Percentiles rank a stretch among this genome's conserved stretches.
Conservation (phyloP, 2,113 vertebrate genomes). For the Panthera uncia region DNA sequence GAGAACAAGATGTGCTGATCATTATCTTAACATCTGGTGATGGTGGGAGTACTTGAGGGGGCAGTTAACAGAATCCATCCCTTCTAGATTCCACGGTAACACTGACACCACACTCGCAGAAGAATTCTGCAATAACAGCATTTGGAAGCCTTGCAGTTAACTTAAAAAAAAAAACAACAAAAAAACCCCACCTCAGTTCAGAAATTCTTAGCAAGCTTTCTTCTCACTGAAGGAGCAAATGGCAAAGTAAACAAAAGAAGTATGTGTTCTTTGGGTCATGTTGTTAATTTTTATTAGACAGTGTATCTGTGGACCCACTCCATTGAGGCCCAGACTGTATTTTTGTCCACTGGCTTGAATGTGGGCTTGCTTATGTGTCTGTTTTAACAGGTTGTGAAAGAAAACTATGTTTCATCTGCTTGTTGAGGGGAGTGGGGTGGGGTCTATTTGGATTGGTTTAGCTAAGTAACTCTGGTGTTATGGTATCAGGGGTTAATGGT, state of each 20-base stretch:
- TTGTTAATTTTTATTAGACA: not conserved
- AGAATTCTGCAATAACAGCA: not conserved
- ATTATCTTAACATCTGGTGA: conserved; percentile 20
- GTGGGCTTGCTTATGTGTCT: conserved; percentile 16
- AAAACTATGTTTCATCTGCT: not conserved
- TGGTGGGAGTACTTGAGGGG: not conserved
- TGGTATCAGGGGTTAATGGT: not conserved
- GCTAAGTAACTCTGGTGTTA: not conserved
- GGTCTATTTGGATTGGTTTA: not conserved
- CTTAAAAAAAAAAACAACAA: not conserved
- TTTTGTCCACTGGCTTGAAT: not conserved
- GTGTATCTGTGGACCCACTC: not conserved
- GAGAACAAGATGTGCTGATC: conserved; percentile 8
- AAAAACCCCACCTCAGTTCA: not conserved
- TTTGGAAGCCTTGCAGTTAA: not conserved
- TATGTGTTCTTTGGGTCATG: not conserved
- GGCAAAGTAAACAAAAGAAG: not conserved
- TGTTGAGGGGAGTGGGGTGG: not conserved
- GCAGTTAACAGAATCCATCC: not conserved
- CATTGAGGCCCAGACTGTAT: not conserved
- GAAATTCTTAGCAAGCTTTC: not conserved
- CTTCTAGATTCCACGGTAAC: not conserved
- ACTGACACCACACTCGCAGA: not conserved
- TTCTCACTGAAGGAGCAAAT: conserved; percentile 9
- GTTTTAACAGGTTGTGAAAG: conserved; percentile 16